These are phyloP conservation scores for Apoda limacodes DNA, from an alignment of 2,888 invertebrate genomes.

Conservation along the genomic window DNA sequence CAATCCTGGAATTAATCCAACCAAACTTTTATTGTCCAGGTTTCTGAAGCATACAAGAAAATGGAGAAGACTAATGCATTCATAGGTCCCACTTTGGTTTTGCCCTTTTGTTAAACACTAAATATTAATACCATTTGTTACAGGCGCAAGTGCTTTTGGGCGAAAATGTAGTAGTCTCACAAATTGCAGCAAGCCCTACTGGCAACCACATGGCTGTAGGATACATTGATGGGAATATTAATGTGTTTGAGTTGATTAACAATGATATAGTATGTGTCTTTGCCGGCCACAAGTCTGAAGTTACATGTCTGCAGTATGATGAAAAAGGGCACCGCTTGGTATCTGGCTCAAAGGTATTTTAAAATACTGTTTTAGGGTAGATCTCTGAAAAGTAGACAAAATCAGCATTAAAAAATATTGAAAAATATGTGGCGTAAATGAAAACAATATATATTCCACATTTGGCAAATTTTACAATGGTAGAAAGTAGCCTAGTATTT, in stretches of 20 bases:
- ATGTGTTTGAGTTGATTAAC: slow-evolving; percentile 82
- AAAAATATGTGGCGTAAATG: neutral
- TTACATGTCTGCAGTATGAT: slow-evolving; percentile 88
- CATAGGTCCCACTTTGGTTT: neutral
- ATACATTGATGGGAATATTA: slow-evolving; percentile 89
- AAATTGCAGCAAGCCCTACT: slow-evolving; percentile 80
- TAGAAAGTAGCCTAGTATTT: neutral
- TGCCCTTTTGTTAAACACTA: too few relatives aligned
- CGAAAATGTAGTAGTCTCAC: slow-evolving; percentile 83
- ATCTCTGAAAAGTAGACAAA: too few relatives aligned
- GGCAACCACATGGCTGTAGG: slow-evolving; percentile 89
- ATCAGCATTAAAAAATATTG: too few relatives aligned
- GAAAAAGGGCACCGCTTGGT: slow-evolving; percentile 84
- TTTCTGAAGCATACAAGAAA: too few relatives aligned
- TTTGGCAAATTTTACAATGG: too few relatives aligned
- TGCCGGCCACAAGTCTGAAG: slow-evolving; percentile 86
- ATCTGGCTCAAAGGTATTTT: slow-evolving; percentile 84
- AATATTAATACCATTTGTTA: slow-evolving; percentile 20
- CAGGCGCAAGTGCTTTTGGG: slow-evolving; percentile 84
- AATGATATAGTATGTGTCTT: slow-evolving; percentile 79
- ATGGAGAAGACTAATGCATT: slow-evolving; percentile 2
- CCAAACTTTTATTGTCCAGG: too few relatives aligned
- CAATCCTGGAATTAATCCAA: too few relatives aligned
- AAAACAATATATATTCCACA: too few relatives aligned
- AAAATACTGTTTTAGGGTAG: slow-evolving; percentile 1